A percentile compares a stretch with the other conserved stretches of the same genome.
Evolutionary conservation across 2,113 vertebrate species (phyloP).

Genomic region (human (Homo sapiens)): DNA sequence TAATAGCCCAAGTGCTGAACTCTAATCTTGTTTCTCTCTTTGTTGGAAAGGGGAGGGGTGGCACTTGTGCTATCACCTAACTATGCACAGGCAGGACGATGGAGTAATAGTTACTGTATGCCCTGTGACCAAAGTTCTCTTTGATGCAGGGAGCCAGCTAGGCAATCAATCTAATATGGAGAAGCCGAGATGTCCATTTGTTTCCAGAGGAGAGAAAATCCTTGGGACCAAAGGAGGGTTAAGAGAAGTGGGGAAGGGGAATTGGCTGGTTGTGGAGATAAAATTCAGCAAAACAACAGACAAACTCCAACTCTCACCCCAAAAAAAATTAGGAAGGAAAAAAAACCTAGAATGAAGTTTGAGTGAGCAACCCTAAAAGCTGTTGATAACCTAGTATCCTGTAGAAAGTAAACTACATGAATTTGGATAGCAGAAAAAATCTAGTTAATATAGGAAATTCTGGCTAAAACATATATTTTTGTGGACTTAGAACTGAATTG

Average conservation of each 20-base stretch:
- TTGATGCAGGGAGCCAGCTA: background rate
- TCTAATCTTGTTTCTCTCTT: constrained; percentile 47
- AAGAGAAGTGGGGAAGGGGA: background rate
- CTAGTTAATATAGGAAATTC: background rate
- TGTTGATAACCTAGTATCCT: background rate
- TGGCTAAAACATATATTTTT: background rate
- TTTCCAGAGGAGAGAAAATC: background rate
- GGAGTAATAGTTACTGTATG: background rate
- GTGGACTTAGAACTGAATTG: background rate
- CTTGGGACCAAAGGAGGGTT: background rate
- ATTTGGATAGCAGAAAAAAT: background rate
- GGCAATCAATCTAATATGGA: background rate
- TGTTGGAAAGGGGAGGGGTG: background rate
- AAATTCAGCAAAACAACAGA: background rate
- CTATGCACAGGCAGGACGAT: background rate
- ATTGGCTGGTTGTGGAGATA: background rate
- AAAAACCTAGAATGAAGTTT: background rate
- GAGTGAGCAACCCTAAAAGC: background rate
- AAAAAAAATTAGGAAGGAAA: background rate
- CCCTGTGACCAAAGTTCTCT: background rate
- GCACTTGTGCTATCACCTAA: background rate
- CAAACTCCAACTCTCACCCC: background rate
- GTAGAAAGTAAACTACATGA: background rate
- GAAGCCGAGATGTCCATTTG: background rate
- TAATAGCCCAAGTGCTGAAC: constrained; percentile 30